Conservation (phyloP, 2,888 invertebrate species). For the Nephrotoma flavescens region DNA sequence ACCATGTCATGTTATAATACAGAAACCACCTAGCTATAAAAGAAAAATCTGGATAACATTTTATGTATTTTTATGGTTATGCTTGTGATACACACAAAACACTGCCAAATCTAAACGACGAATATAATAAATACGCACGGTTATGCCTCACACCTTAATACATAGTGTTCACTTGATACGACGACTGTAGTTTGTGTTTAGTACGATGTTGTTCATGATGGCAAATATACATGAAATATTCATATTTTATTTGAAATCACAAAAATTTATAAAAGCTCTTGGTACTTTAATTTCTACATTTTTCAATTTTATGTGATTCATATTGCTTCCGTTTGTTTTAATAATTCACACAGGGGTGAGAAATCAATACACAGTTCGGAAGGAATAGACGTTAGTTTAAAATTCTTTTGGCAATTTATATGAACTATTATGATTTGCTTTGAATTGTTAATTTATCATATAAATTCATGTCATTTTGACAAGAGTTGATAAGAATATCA, state of each 20-base stretch:
- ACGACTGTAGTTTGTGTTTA: background rate
- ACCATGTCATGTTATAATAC: background rate
- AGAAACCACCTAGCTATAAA: background rate
- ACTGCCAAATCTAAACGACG: background rate
- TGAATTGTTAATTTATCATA: background rate
- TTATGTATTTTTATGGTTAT: background rate
- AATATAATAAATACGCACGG: background rate
- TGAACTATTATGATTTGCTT: background rate
- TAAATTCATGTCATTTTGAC: background rate
- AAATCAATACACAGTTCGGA: background rate
- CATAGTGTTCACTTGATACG: background rate
- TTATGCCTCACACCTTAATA: background rate
- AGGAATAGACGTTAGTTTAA: background rate
- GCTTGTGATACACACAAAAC: background rate
- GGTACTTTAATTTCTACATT: background rate
- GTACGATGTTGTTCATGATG: background rate
- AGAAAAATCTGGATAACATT: background rate
- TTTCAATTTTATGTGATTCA: background rate
- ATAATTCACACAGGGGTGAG: background rate
- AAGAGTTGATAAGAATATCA: background rate
- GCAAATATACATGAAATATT: background rate
- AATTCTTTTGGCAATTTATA: background rate
- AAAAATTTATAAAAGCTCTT: background rate
- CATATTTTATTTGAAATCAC: background rate
- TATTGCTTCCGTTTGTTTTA: background rate